Conservation (phyloP, 37 sponge, comb jelly and placozoan species). For the Amphimedon queenslandica region DNA sequence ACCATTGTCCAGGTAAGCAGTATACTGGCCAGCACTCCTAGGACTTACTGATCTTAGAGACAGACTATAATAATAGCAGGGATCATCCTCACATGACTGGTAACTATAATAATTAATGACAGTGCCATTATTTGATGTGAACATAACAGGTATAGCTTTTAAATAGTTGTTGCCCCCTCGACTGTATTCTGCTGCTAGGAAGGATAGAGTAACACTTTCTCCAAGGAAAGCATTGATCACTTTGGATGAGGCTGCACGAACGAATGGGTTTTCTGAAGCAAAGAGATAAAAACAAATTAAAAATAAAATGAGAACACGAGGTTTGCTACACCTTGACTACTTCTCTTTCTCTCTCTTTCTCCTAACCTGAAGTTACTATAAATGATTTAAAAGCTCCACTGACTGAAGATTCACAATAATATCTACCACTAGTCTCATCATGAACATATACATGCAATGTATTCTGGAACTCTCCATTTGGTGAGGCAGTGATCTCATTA, state of each 20-base stretch:
- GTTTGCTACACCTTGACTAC: too few relatives aligned
- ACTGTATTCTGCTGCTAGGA: neutral
- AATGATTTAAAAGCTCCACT: neutral
- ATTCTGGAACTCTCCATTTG: neutral
- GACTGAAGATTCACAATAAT: neutral
- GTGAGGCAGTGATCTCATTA: neutral
- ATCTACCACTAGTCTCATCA: conserved; percentile 1
- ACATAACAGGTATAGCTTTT: neutral
- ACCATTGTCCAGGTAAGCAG: too few relatives aligned
- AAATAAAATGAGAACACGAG: too few relatives aligned
- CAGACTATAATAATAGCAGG: too few relatives aligned
- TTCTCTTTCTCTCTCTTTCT: too few relatives aligned
- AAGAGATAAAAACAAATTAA: neutral
- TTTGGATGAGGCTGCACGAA: neutral
- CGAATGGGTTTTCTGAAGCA: neutral
- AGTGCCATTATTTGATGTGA: neutral
- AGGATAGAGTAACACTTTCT: neutral
- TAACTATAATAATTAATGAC: too few relatives aligned
- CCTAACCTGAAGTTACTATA: neutral
- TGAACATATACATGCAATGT: neutral
- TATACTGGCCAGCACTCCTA: too few relatives aligned
- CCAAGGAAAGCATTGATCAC: neutral
- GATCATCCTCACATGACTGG: too few relatives aligned
- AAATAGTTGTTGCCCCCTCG: neutral
- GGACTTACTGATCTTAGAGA: too few relatives aligned